Evolutionary conservation across 2,113 vertebrate species (phyloP).

Genomic region (Microtus pennsylvanicus): DNA sequence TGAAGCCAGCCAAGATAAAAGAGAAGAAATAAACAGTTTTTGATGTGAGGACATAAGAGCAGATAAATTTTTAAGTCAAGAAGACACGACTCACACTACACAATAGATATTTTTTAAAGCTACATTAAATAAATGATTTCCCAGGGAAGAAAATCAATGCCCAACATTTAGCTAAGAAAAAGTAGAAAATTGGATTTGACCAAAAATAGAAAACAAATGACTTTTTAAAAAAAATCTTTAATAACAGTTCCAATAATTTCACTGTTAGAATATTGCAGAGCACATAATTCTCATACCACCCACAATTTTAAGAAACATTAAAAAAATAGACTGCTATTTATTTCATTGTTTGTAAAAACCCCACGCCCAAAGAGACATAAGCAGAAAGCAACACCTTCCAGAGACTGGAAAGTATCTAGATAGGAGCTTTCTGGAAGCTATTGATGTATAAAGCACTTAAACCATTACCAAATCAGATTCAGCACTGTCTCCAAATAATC

Average conservation of each 20-base stretch:
- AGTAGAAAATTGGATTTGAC: constrained; percentile 54
- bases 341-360: constrained; percentile 1
- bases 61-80: constrained; percentile 27
- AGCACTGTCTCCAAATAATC: constrained; percentile 6
- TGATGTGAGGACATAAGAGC: not conserved
- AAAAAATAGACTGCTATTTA: not conserved
- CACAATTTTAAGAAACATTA: not conserved
- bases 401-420: not conserved
- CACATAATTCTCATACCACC: not conserved
- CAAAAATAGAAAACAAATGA: constrained; percentile 36
- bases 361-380: not conserved
- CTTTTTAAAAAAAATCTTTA: not conserved
- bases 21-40: constrained; percentile 14
- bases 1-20: constrained; percentile 23
- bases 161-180: constrained; percentile 56
- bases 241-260: constrained; percentile 45
- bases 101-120: constrained; percentile 50
- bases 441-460: not conserved
- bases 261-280: constrained; percentile 37
- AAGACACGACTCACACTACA: not conserved
- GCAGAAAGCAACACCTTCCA: not conserved
- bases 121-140: constrained; percentile 36
- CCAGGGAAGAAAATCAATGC: not conserved
- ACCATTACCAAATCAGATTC: constrained; percentile 53
- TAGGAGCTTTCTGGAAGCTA: not conserved